Base-by-base conservation (phyloP, 1,140 invertebrate species). In the Hyles euphorbiae region DNA sequence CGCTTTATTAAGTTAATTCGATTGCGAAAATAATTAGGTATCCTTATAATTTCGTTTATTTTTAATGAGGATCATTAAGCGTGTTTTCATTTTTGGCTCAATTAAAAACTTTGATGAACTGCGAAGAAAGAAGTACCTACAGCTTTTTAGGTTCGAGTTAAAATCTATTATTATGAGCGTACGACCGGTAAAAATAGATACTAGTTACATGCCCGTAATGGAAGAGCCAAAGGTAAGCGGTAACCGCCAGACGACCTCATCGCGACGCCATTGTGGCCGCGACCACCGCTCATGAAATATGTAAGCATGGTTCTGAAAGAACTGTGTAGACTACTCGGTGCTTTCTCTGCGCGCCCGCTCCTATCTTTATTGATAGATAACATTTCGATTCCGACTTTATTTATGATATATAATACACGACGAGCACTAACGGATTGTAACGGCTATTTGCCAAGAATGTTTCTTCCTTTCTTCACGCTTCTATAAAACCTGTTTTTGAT, bases 201-300 rank as follows among this genome's bases (percentile, higher is more conserved):
- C 22, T 11, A 6, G 11, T 33, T 53, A 53, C 51, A 34, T 7
- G 10, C 34, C 34, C 8, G 36, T 40, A 40, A 40, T 2, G 36
- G 36, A 40, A 40, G 36, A 40, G 36, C 36, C 36, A 76, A 74
- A 75, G 75, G 70, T 69, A 60, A 63, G 65, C 50, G 58, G 66
- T 34, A 36, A 70, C 66, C 72, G 83, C 77, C 76, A 76, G 75
- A 79, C 78, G 78, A 81, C 72, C 82, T 83, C 81, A 78, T 78
- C 78, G 75, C 79, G 76, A 65, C 82, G 75, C 74, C 79, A 85
- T 87, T 85, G 83, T 87, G 70, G 64, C 68, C 68, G 61, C 71
- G 76, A 71, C 75, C 72, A 68, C 67, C 70, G 71, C 83, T 85
- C 79, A 87, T 87, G 76, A 81, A 87, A 85, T 87, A 87, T 87